Conservation (phyloP, 1,140 invertebrate species). For the Papilio polytes region DNA sequence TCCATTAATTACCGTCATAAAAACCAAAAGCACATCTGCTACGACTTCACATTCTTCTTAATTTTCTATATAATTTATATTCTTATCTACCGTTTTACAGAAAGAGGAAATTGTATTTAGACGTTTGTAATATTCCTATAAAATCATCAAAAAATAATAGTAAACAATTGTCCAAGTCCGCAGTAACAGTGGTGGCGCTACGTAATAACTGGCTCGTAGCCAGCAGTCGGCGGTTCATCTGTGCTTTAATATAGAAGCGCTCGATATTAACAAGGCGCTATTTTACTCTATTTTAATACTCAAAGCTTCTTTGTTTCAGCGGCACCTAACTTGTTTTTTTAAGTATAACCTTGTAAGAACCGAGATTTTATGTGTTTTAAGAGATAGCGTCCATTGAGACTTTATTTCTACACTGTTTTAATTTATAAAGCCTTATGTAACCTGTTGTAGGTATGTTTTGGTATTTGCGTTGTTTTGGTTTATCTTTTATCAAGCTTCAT, state of each 20-base stretch:
- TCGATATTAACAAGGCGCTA: slow-evolving; percentile 65
- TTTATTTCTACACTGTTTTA: not conserved
- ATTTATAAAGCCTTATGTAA: not conserved
- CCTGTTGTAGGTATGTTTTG: slow-evolving; percentile 25
- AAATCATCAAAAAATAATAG: not conserved
- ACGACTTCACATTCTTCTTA: not conserved
- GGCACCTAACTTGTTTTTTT: slow-evolving; percentile 55
- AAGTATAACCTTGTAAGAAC: slow-evolving; percentile 38
- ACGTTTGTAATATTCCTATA: not conserved
- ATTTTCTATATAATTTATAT: not conserved
- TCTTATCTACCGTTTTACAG: not conserved
- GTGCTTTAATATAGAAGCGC: slow-evolving; percentile 68
- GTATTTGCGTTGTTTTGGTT: not conserved
- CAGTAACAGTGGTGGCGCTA: not conserved
- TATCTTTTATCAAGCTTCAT: not conserved
- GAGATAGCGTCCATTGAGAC: not conserved
- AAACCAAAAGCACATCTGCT: not conserved
- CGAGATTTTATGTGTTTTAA: slow-evolving; percentile 12
- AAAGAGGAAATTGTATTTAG: not conserved
- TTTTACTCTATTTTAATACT: slow-evolving; percentile 68
- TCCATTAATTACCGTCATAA: not conserved
- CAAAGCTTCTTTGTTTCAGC: slow-evolving; percentile 67
- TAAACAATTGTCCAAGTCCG: not conserved
- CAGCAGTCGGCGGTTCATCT: slow-evolving; percentile 58
- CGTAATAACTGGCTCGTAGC: slow-evolving; percentile 62